Base-by-base conservation (phyloP, 2,113 vertebrate genomes). In the Cheirogaleus medius region DNA sequence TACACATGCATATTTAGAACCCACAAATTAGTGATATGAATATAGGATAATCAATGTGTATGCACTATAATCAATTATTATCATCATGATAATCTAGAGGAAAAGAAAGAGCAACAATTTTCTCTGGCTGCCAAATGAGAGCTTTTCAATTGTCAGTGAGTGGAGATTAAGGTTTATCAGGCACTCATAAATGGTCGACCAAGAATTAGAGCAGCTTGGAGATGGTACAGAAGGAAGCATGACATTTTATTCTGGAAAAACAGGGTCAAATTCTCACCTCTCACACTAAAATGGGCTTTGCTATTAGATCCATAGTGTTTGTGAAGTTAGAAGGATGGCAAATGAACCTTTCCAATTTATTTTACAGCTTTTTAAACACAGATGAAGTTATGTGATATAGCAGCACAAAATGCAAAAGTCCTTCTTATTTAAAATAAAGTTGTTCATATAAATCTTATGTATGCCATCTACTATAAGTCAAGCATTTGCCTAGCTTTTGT, bases 401-500 rank as follows among this genome's bases (percentile, higher is more conserved):
- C 94, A 94, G 91, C 96, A 93, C 90, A 98, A n/a, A 86, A 95
- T 97, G 96, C 84, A 92, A 91, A 96, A 96, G 73, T 98, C 97
- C 42, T 83, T 44, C 96, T 98, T 98, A 96, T 98, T 97, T 98
- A 98, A 98, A 98, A 97, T 93, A 98, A 91, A 96, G 97, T 98
- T 97, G 98, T 98, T 98, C 96, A 87, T 97, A 98, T 98, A 98
- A 98, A 98, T 98, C 98, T 98, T 97, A 66, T 71, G 83, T 97
- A 97, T 96, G 96, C 97, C 96, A 97, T 98, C 98, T 98, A 98
- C 96, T 97, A 94, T 97, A 97, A 98, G 98, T 97, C 97, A 98
- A 96, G 96, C 97, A 98, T 98, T 98, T 98, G 97, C 98, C 98
- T 98, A 97, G 98, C 98, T 98, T 98, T 98, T 98, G 96, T 99